Base-by-base conservation (phyloP, 2,888 invertebrate genomes). In the Deilephila elpenor region DNA sequence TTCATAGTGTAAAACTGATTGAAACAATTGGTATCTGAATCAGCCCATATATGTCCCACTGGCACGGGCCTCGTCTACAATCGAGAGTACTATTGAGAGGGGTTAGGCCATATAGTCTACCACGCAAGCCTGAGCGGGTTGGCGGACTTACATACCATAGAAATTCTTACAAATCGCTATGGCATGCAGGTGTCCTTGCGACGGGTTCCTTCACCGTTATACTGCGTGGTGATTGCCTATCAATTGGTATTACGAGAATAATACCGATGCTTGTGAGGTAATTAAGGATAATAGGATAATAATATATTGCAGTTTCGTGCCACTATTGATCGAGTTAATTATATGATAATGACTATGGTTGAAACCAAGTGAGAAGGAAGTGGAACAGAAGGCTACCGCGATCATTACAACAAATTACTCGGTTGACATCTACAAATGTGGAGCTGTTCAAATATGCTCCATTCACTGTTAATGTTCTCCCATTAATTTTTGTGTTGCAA, bases 271-370 rank as follows among this genome's bases (percentile, higher is more conserved):
- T 7, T 29, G 73, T 73, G 64, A 53, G 53, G 25, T 53, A 70
- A 74, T 77, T 76, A 78, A 78, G 71, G 70, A 59, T 11, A 59
- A 78, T 78, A n/a, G 53, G 53, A 56, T 56, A 71, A 76, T 34
- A 73, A 32, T 72, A 72, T 53, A 75, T 74, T 74, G 74, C 74
- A 53, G 37, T 71, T 60, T 70, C 74, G 71, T 77, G 72, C 60
- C 56, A 73, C 59, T 64, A 73, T 73, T 44, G 64, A 67, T 34
- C 64, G 59, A 25, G 71, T 73, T 78, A 78, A 78, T 78, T 75
- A 77, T 11, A 79, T 77, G 67, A 76, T 79, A 77, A 83, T 79
- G 70, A 71, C 71, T 73, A 74, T 73, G 37, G 78, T 78, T 75
- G 71, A 67, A 37, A 67, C 64, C 32, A 77, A 67, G 56, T 44